phyloP scores from a whole-genome alignment of 2,797 vertebrate genomes.

The Lacerta viridis region DNA sequence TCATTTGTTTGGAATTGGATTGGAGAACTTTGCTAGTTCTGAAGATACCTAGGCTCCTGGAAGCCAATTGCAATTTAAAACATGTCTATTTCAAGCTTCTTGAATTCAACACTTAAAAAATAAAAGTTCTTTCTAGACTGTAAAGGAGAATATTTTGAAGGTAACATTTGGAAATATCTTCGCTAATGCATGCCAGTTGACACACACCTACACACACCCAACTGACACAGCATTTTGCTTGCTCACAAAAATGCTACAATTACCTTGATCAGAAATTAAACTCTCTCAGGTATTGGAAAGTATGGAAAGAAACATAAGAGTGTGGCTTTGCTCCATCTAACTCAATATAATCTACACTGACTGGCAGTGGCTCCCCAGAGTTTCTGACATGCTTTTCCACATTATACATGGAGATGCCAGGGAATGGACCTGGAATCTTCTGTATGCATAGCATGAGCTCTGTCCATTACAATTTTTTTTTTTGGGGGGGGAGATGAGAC shows the following conservation, averaged over 20 bases:
- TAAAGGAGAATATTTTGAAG: not conserved
- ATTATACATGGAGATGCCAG: not conserved
- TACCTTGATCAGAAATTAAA: not conserved
- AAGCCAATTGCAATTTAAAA: not conserved
- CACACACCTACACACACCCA: not conserved
- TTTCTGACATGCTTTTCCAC: not conserved
- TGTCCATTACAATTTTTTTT: not conserved
- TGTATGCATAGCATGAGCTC: not conserved
- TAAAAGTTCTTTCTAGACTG: not conserved
- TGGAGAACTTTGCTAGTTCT: not conserved
- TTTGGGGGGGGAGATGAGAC: too few relatives aligned
- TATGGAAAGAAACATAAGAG: conserved; percentile 1
- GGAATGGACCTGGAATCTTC: not conserved
- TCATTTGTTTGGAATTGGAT: not conserved
- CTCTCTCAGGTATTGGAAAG: not conserved
- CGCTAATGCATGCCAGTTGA: not conserved
- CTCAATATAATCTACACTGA: not conserved
- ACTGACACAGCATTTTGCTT: not conserved
- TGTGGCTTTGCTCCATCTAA: not conserved
- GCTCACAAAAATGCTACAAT: not conserved
- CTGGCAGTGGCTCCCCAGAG: not conserved
- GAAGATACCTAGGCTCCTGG: not conserved
- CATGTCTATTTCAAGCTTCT: not conserved
- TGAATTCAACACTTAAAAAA: not conserved
- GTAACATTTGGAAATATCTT: not conserved